Base-by-base conservation (phyloP, 2,888 invertebrate genomes). In the Idaea biselata region DNA sequence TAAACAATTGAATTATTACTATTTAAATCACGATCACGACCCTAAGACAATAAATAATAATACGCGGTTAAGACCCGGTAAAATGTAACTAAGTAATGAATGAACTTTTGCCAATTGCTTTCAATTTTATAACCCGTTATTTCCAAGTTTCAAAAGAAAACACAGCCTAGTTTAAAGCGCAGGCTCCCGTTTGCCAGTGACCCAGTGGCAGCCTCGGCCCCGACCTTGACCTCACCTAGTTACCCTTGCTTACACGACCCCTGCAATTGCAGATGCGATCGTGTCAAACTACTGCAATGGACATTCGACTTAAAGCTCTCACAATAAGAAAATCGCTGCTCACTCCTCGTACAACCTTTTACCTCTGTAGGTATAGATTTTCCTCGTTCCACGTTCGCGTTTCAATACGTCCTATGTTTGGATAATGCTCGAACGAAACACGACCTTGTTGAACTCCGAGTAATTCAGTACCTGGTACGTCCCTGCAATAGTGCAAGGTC, bases 191-290 rank as follows among this genome's bases (percentile, higher is more conserved):
- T 60, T 62, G 58, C 56, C 62, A 32, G 53, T 60, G 67, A 60
- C 61, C 66, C 60, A 64, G 63, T 64, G 65, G 63, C 70, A 63
- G 58, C 60, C 58, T 55, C 16, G 60, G 44, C 63, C 61, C 60
- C 61, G 64, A 54, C 77, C 78, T 75, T 77, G 76, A 73, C 77
- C 75, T 63, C 59, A 55, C 61, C 60, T 8, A 63, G 58, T 61
- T 62, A 33, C 1, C 8, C 31, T 25, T 54, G 61, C 58, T 55
- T 44, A 57, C 60, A 17, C 57, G 57, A 63, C 58, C 61, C 17
- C 8, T 18, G 11, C 62, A 8, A 58, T 16, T 60, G 60, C 58
- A 58, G 63, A 59, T 63, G 31, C 55, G 44, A 62, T 64, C 58
- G 25, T 60, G 25, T 63, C 63, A 11, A 56, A 62, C 53, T 62